Percentiles rank a stretch among this genome's conserved stretches.
Evolutionary conservation across 2,113 vertebrate species (phyloP).

Genomic region (Edolisoma coerulescens): DNA sequence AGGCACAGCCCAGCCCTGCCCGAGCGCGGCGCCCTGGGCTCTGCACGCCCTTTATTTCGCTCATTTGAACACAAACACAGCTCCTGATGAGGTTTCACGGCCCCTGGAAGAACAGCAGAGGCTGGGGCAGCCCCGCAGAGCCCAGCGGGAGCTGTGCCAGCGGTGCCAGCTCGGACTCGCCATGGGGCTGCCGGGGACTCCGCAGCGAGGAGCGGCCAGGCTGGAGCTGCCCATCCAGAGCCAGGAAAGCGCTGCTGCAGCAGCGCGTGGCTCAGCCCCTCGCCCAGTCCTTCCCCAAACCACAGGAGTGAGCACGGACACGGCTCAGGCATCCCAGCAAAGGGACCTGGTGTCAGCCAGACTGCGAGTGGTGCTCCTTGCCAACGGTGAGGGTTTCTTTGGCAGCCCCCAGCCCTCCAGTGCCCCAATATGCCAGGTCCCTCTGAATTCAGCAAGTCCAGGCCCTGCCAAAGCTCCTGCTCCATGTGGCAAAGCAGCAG

Average conservation of each 20-base stretch:
- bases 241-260: neutral
- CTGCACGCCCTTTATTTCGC: rapidly evolving
- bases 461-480: neutral
- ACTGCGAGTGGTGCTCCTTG: neutral
- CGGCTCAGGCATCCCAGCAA: neutral
- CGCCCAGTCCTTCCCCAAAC: neutral
- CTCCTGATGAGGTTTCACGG: rapidly evolving
- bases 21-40: rapidly evolving
- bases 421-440: rapidly evolving
- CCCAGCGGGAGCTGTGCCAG: rapidly evolving
- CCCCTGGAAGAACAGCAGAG: neutral
- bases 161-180: rapidly evolving
- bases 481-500: neutral
- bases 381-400: rapidly evolving
- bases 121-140: neutral
- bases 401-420: rapidly evolving
- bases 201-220: rapidly evolving
- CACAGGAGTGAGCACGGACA: neutral
- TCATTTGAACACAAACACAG: neutral
- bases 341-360: neutral
- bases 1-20: neutral
- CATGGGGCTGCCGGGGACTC: rapidly evolving
- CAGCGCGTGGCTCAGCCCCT: neutral
- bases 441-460: neutral
- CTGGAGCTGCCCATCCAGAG: neutral